These are phyloP conservation scores for Acleris literana DNA, from an alignment of 2,888 invertebrate genomes.

Conservation along the genomic window DNA sequence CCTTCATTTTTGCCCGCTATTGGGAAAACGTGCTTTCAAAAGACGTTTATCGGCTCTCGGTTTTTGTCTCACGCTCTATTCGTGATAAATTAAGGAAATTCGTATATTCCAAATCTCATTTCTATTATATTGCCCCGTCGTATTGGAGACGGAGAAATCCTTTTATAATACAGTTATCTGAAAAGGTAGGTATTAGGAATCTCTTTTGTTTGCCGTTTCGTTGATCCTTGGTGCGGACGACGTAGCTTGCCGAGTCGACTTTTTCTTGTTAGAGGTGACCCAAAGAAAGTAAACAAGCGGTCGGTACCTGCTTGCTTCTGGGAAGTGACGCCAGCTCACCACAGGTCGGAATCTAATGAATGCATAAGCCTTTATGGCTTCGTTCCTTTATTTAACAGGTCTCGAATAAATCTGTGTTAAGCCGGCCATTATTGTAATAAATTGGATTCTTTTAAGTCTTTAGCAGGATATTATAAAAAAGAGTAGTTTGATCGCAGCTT, in stretches of 20 bases:
- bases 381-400: slow-evolving; percentile 31
- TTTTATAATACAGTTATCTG: slow-evolving; percentile 32
- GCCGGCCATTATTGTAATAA: slow-evolving; percentile 18
- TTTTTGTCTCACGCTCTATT: slow-evolving; percentile 1
- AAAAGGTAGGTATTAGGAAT: slow-evolving; percentile 33
- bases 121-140: slow-evolving; percentile 29
- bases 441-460: slow-evolving; percentile 1
- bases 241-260: slow-evolving; percentile 8
- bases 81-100: slow-evolving; percentile 26
- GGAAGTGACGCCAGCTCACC: slow-evolving; percentile 50
- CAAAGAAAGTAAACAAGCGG: slow-evolving; percentile 46
- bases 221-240: slow-evolving; percentile 13
- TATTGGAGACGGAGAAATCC: slow-evolving; percentile 26
- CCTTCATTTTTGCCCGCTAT: slow-evolving; percentile 28
- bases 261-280: slow-evolving; percentile 24
- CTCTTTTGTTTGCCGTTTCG: slow-evolving; percentile 21
- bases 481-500: slow-evolving; percentile 3
- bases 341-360: slow-evolving; percentile 33
- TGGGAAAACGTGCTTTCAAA: slow-evolving; percentile 22
- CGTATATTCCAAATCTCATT: slow-evolving; percentile 35
- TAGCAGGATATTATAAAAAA: slow-evolving; percentile 14
- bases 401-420: slow-evolving; percentile 13
- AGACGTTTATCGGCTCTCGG: slow-evolving; percentile 18
- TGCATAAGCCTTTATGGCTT: slow-evolving; percentile 31
- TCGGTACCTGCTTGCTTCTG: slow-evolving; percentile 54